A percentile compares a stretch with the other conserved stretches of the same genome.
phyloP scores from a whole-genome alignment of 2,797 vertebrate genomes.

The Simalia tracyae region DNA sequence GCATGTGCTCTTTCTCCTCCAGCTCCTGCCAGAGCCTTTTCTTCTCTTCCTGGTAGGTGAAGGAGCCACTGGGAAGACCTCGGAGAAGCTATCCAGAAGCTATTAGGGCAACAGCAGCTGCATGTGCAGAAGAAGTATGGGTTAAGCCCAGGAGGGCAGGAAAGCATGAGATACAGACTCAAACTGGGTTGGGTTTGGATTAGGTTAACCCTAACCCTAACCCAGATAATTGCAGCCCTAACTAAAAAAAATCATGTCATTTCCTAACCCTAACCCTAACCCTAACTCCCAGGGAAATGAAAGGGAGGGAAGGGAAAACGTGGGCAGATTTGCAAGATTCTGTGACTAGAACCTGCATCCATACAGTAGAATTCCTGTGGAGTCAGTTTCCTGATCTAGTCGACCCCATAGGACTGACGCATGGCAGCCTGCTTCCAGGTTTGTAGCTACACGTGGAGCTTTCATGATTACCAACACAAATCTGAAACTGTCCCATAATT shows the following conservation, averaged over 20 bases:
- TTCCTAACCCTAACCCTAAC: no score
- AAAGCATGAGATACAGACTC: neutral
- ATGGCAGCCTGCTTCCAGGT: neutral
- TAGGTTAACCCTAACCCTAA: no score
- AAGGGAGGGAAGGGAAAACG: neutral
- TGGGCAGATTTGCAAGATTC: neutral
- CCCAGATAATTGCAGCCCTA: no score
- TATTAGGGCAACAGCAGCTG: neutral
- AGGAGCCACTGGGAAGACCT: neutral
- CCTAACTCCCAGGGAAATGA: neutral
- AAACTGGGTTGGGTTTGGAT: no score
- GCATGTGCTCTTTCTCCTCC: neutral
- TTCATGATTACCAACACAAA: neutral
- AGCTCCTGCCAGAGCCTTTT: neutral
- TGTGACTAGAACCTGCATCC: neutral
- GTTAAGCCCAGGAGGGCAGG: neutral
- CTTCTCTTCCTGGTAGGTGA: neutral
- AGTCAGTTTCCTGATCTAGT: neutral
- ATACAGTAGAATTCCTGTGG: neutral
- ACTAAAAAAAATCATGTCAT: no score
- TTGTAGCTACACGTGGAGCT: neutral
- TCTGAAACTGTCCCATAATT: neutral
- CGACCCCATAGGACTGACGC: neutral
- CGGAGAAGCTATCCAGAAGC: neutral
- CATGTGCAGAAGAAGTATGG: neutral